Conservation (phyloP, 2,888 invertebrate genomes). For the Doris montereyensis region DNA sequence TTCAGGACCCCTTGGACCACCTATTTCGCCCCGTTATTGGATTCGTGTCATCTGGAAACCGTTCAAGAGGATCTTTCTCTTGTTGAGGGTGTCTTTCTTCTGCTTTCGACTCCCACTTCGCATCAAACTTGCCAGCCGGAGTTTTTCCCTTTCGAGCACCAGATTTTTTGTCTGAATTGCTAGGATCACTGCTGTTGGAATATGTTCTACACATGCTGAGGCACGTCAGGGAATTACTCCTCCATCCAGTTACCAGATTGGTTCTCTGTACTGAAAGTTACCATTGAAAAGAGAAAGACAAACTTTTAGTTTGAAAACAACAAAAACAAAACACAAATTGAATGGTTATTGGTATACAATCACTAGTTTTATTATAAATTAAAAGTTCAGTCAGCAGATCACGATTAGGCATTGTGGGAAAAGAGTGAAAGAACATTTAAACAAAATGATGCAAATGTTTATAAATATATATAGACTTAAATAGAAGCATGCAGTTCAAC, state of each 20-base stretch:
- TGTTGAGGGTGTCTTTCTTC: slow-evolving; percentile 81
- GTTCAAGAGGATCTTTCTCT: slow-evolving; percentile 85
- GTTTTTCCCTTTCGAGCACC: slow-evolving; percentile 76
- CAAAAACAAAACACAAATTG: too few species aligned
- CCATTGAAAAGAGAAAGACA: not conserved
- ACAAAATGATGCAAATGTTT: too few species aligned
- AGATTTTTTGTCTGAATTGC: slow-evolving; percentile 40
- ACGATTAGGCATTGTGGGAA: too few species aligned
- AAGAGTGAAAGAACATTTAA: too few species aligned
- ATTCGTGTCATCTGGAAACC: slow-evolving; percentile 90
- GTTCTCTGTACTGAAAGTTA: not conserved
- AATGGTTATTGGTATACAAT: too few species aligned
- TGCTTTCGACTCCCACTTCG: slow-evolving; percentile 75
- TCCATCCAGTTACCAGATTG: not conserved
- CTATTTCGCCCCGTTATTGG: slow-evolving; percentile 93
- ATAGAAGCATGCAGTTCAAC: too few species aligned
- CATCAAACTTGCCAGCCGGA: slow-evolving; percentile 81
- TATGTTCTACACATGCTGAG: not conserved
- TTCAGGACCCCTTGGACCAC: slow-evolving; percentile 96
- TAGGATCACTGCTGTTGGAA: slow-evolving; percentile 20
- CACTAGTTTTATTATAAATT: too few species aligned
- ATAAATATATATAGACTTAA: too few species aligned
- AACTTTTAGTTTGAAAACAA: too few species aligned
- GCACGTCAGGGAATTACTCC: not conserved
- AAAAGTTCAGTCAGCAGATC: too few species aligned